Evolutionary conservation across 2,113 vertebrate species (phyloP).

Genomic region (Tiliqua scincoides): DNA sequence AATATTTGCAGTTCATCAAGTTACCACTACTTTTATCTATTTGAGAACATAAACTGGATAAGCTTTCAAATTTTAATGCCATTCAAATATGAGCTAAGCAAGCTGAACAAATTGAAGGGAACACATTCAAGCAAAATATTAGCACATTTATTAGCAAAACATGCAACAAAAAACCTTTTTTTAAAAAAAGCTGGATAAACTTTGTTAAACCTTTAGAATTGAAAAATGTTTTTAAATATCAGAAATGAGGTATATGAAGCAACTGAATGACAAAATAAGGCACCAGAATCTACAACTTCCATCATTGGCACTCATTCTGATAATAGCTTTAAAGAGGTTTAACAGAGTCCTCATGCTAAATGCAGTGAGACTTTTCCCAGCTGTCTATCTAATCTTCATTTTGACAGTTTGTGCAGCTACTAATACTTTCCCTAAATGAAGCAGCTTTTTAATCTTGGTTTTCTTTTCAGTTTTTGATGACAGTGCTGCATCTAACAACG

Average conservation of each 20-base stretch:
- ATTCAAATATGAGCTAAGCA: slow-evolving; percentile 20
- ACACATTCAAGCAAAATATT: slow-evolving; percentile 46
- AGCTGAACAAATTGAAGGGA: slow-evolving; percentile 13
- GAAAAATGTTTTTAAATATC: slow-evolving; percentile 61
- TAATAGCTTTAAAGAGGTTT: slow-evolving; percentile 58
- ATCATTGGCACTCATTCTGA: slow-evolving; percentile 73
- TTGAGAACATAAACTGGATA: not conserved
- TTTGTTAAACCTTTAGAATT: slow-evolving; percentile 16
- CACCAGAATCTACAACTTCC: slow-evolving; percentile 78
- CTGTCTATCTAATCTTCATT: slow-evolving; percentile 54
- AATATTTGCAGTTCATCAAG: slow-evolving; percentile 6
- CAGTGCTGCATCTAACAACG: slow-evolving; percentile 48
- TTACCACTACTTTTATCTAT: not conserved
- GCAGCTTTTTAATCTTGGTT: not conserved
- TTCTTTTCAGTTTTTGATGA: slow-evolving; percentile 43
- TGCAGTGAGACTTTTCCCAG: slow-evolving; percentile 53
- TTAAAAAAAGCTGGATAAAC: slow-evolving; percentile 44
- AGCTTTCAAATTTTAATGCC: not conserved
- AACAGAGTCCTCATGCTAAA: slow-evolving; percentile 41
- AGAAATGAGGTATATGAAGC: slow-evolving; percentile 77
- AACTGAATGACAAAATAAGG: slow-evolving; percentile 73
- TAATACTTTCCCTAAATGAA: slow-evolving; percentile 51
- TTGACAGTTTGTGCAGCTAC: slow-evolving; percentile 49
- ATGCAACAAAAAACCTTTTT: not conserved
- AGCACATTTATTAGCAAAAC: slow-evolving; percentile 16